phyloP scores from a whole-genome alignment of 2,113 vertebrate genomes.

The Macrotis lagotis region DNA sequence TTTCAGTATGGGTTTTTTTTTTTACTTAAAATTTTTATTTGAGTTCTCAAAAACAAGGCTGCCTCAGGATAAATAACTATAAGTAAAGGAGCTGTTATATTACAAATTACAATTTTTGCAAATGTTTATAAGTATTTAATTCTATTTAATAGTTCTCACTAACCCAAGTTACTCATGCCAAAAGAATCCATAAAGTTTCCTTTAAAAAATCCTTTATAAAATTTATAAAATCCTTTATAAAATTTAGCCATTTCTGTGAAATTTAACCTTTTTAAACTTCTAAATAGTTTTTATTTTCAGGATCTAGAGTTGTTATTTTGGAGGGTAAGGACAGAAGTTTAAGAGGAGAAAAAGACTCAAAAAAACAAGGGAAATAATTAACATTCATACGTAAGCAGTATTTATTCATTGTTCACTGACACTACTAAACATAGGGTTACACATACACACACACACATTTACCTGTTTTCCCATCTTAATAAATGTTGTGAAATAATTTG shows the following conservation, averaged over 20 bases:
- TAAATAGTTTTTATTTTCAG: too few species aligned
- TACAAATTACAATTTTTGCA: conserved; percentile 6
- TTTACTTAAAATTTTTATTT: background rate
- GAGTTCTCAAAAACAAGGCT: background rate
- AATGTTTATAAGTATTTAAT: conserved; percentile 15
- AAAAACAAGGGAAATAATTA: background rate
- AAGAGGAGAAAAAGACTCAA: too few species aligned
- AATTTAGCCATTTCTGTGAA: too few species aligned
- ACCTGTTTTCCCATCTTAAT: too few species aligned
- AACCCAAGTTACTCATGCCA: conserved; percentile 31
- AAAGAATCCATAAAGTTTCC: conserved; percentile 35
- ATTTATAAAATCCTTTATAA: background rate
- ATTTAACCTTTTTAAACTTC: too few species aligned
- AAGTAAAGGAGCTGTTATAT: conserved; percentile 7
- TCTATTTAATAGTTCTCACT: conserved; percentile 50
- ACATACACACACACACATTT: too few species aligned
- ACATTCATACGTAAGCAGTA: background rate
- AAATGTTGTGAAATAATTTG: too few species aligned
- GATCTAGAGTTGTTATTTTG: too few species aligned
- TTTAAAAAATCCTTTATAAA: background rate
- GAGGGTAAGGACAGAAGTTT: too few species aligned
- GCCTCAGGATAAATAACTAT: background rate
- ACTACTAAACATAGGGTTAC: too few species aligned
- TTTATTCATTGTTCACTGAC: too few species aligned
- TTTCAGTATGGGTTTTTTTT: too few species aligned